A percentile compares a stretch with the other conserved stretches of the same genome.
Conservation (phyloP, 2,113 vertebrate genomes). For the Gallinago media region DNA sequence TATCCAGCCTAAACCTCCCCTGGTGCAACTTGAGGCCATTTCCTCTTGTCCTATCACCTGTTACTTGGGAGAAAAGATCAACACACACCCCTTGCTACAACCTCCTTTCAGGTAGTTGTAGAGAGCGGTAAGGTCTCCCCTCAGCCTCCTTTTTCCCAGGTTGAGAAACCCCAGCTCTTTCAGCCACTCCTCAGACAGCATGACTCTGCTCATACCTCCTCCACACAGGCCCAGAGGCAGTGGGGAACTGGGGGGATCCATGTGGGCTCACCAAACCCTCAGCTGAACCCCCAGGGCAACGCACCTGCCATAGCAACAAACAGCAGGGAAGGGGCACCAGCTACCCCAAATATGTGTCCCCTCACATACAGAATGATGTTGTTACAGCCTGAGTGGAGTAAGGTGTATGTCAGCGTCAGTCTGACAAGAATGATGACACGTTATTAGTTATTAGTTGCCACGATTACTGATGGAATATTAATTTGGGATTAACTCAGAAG, state of each 20-base stretch:
- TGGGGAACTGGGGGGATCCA: fast-evolving
- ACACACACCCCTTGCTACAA: not conserved
- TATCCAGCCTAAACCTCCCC: not conserved
- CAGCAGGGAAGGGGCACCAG: not conserved
- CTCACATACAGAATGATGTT: fast-evolving
- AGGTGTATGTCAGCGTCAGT: not conserved
- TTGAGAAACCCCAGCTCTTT: not conserved
- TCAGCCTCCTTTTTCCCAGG: not conserved
- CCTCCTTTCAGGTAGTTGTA: not conserved
- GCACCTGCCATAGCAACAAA: not conserved
- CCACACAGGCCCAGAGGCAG: no score
- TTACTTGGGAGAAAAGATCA: not conserved
- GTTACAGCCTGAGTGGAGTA: not conserved
- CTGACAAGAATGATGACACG: not conserved
- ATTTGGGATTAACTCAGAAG: not conserved
- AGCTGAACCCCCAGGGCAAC: not conserved
- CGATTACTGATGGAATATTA: not conserved
- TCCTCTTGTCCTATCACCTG: not conserved
- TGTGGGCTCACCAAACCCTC: fast-evolving
- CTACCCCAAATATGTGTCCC: fast-evolving
- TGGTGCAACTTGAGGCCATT: not conserved
- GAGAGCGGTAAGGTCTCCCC: not conserved
- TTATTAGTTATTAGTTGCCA: not conserved
- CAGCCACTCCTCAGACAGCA: not conserved
- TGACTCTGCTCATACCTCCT: fast-evolving